Conservation (phyloP, 2,113 vertebrate genomes). For the Epinephelus lanceolatus region DNA sequence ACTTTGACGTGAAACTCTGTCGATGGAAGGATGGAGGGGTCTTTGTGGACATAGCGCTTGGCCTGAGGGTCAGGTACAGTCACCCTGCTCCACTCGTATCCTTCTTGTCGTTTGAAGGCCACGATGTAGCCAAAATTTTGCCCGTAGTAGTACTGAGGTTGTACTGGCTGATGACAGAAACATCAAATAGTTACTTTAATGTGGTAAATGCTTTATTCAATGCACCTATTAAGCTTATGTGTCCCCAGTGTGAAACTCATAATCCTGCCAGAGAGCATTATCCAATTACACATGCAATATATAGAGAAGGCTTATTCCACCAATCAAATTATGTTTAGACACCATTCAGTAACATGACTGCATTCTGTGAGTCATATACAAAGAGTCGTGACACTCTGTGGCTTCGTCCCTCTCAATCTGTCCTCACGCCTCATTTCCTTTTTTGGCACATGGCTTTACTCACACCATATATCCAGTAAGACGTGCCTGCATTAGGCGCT, state of each 20-base stretch:
- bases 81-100: conserved; percentile 91
- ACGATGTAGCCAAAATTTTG: conserved; percentile 95
- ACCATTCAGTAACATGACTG: neutral
- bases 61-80: conserved; percentile 90
- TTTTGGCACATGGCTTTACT: conserved; percentile 32
- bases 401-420: neutral
- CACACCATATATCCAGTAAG: conserved; percentile 24
- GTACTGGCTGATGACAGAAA: conserved; percentile 87
- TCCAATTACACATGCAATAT: neutral
- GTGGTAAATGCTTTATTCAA: neutral
- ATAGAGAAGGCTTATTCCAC: neutral
- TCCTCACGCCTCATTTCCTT: conserved; percentile 29
- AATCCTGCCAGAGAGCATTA: neutral
- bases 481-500: conserved; percentile 21
- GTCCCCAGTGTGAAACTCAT: neutral
- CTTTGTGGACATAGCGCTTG: conserved; percentile 92
- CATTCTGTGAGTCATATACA: neutral
- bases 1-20: conserved; percentile 96
- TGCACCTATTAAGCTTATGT: neutral
- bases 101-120: conserved; percentile 90
- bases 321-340: neutral
- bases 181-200: conserved; percentile 17
- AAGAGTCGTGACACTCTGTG: neutral
- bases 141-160: conserved; percentile 95
- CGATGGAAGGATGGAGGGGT: conserved; percentile 87